Conservation (phyloP, 2,797 vertebrate species). For the Crax fasciolata region DNA sequence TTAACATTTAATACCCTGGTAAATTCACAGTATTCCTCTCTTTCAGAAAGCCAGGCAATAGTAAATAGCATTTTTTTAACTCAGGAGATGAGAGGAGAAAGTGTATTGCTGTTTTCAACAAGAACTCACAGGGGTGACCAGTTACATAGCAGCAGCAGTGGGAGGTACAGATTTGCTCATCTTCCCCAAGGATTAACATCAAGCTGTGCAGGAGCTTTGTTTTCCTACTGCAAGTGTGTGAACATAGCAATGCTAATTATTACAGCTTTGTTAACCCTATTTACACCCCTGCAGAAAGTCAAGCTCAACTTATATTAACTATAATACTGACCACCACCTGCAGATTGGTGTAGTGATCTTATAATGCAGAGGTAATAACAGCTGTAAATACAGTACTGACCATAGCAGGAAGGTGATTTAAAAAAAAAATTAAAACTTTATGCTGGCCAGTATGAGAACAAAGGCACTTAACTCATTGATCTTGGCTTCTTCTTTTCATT, state of each 20-base stretch:
- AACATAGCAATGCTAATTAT: not conserved
- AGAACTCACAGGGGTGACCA: conserved; percentile 14
- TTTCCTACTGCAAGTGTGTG: not conserved
- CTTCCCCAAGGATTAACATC: conserved; percentile 15
- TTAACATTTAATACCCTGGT: not conserved
- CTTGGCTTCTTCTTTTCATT: not conserved
- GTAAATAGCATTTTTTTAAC: conserved; percentile 35
- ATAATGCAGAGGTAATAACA: not conserved
- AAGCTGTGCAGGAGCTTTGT: not conserved
- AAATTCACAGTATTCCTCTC: not conserved
- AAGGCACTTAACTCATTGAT: not conserved
- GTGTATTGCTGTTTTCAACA: not conserved
- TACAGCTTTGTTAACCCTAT: not conserved
- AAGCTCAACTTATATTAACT: not conserved
- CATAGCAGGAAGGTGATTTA: not conserved
- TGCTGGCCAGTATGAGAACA: not conserved
- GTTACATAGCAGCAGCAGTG: not conserved
- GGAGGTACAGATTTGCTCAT: not conserved
- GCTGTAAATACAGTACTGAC: not conserved
- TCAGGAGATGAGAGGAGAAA: not conserved
- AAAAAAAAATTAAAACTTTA: not conserved
- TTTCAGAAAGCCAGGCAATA: not conserved
- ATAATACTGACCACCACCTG: not conserved
- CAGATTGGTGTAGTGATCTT: not conserved
- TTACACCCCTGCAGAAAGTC: not conserved